A percentile compares a stretch with the other conserved stretches of the same genome.
phyloP scores from a whole-genome alignment of 2,113 vertebrate genomes.

The Macroglossus sobrinus region DNA sequence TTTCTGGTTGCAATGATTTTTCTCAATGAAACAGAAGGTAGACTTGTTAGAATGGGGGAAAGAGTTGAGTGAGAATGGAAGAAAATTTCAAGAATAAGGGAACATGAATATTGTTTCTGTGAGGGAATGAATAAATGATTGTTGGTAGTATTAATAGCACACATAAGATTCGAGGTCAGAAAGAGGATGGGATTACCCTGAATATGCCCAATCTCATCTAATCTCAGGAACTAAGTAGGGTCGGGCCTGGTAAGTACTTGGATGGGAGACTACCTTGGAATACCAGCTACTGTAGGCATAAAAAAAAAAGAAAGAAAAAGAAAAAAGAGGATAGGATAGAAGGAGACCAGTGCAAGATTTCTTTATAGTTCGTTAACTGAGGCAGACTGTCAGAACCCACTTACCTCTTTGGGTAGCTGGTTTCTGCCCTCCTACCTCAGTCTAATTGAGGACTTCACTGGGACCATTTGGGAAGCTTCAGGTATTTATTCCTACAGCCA shows the following conservation, averaged over 20 bases:
- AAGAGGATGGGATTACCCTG: background rate
- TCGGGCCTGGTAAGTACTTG: too few relatives aligned
- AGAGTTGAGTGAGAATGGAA: background rate
- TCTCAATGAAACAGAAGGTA: background rate
- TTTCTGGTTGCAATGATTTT: slow-evolving; percentile 27
- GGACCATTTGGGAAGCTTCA: background rate
- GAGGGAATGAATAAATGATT: background rate
- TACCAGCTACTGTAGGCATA: too few relatives aligned
- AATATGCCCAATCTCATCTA: too few relatives aligned
- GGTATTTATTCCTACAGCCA: background rate
- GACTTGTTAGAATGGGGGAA: background rate
- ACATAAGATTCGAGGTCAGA: background rate
- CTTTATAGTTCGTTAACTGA: background rate
- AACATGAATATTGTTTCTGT: background rate
- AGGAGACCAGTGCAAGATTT: background rate
- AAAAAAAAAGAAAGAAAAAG: too few relatives aligned
- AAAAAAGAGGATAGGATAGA: too few relatives aligned
- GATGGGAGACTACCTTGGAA: too few relatives aligned
- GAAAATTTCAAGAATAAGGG: background rate
- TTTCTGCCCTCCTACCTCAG: background rate
- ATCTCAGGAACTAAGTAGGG: too few relatives aligned
- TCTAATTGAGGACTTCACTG: background rate
- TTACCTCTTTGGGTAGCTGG: background rate
- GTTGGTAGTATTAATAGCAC: background rate
- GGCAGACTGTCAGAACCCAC: background rate